phyloP scores from a whole-genome alignment of 2,797 vertebrate genomes.

The Thunnus albacares region DNA sequence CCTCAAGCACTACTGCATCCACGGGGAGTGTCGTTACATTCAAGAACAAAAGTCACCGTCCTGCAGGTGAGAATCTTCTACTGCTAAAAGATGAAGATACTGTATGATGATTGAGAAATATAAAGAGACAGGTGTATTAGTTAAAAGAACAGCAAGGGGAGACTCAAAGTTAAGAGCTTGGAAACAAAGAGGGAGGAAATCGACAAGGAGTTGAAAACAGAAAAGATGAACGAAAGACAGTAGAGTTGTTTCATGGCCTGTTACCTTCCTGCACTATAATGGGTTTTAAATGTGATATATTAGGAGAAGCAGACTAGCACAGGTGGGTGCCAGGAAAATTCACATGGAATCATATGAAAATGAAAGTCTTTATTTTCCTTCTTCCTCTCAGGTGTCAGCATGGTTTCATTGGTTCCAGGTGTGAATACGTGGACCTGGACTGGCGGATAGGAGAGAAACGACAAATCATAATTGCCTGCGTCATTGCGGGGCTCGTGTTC shows the following conservation, averaged over 20 bases:
- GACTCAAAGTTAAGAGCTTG: not conserved
- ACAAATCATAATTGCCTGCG: conserved; percentile 88
- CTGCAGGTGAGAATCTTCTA: conserved; percentile 85
- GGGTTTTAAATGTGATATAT: not conserved
- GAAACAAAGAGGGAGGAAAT: not conserved
- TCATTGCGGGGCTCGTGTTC: conserved; percentile 84
- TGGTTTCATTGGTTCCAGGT: conserved; percentile 89
- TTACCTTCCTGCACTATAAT: not conserved
- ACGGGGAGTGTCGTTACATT: conserved; percentile 92
- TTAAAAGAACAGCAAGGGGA: not conserved
- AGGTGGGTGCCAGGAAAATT: not conserved
- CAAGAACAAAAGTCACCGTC: conserved; percentile 86
- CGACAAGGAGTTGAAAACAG: not conserved
- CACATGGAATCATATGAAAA: not conserved
- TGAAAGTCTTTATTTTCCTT: not conserved
- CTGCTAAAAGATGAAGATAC: not conserved
- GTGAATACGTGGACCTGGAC: conserved; percentile 88
- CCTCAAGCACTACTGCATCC: conserved; percentile 89
- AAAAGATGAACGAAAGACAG: not conserved
- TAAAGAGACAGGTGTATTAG: not conserved
- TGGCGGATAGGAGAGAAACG: conserved; percentile 77
- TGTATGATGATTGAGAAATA: not conserved
- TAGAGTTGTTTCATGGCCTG: not conserved
- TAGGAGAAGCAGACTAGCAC: not conserved
- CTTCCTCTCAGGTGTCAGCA: conserved; percentile 85